Conservation (phyloP, 2,113 vertebrate species). For the Danio rerio region DNA sequence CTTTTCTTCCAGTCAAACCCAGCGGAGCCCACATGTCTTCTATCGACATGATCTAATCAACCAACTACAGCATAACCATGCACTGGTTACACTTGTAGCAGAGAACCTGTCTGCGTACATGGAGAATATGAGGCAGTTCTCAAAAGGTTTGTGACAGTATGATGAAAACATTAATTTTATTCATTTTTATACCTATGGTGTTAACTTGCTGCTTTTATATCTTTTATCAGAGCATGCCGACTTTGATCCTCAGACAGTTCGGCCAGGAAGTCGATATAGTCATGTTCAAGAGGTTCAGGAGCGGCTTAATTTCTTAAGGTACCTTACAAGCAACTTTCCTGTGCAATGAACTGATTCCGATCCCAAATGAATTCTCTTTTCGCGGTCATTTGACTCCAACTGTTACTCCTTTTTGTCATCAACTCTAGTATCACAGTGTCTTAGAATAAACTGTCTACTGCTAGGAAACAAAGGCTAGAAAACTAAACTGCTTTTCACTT, state of each 20-base stretch:
- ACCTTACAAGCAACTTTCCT: not conserved
- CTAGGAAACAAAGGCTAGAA: not conserved
- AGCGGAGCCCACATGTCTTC: slow-evolving; percentile 97
- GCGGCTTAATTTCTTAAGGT: slow-evolving; percentile 95
- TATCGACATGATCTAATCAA: slow-evolving; percentile 99
- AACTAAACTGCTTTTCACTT: slow-evolving; percentile 3
- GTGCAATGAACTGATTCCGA: not conserved
- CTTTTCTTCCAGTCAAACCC: slow-evolving; percentile 88
- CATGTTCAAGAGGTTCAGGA: slow-evolving; percentile 99
- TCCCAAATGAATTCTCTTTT: not conserved
- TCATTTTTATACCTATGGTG: not conserved
- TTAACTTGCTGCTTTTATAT: not conserved
- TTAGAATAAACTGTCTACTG: not conserved
- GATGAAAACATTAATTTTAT: not conserved
- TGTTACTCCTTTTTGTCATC: not conserved
- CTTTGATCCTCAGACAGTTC: slow-evolving; percentile 97
- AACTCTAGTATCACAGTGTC: not conserved
- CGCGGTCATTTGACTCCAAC: not conserved
- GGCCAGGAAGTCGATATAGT: slow-evolving; percentile 96
- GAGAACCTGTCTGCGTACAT: slow-evolving; percentile 99
- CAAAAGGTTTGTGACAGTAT: slow-evolving; percentile 83
- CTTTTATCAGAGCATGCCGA: slow-evolving; percentile 88
- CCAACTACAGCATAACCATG: slow-evolving; percentile 98
- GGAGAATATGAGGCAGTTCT: slow-evolving; percentile 97
- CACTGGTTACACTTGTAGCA: slow-evolving; percentile 95